Base-by-base conservation (phyloP, 2,113 vertebrate genomes). In the Myiagra hebetior region DNA sequence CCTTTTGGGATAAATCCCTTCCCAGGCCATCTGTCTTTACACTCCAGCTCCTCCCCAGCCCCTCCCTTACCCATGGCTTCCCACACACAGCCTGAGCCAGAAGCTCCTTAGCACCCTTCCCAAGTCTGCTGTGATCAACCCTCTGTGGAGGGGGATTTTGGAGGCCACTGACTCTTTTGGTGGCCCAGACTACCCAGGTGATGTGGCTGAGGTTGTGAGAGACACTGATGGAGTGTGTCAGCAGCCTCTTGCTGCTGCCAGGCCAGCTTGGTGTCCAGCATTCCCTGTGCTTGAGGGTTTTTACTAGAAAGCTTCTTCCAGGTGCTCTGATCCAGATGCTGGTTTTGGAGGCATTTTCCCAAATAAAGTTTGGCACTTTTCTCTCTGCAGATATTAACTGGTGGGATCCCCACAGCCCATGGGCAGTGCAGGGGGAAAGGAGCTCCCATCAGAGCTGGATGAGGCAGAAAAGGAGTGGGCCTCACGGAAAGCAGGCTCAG, bases 1-100 rank as follows among this genome's bases (percentile, higher is more conserved):
- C 62, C 46, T 89, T 95, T 91, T 50, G 60, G 96, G 85, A 84
- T 60, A 78, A 93, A 85, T 64, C 49, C 23, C 76, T 62, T 89
- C 41, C 52, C 50, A 53, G 44, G 49, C 83, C 88, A 91, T 91
- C 76, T 92, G 73, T 42, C 69, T 49, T 76, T 52, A 60, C 1
- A 1, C 22, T 64, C 35, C 64, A 41, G 20, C 70, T 68, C 53
- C 47, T 84, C 49, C 52, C 65, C 67, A 83, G 46, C 27, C 7
- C n/a, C 42, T 90, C 56, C 56, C 23, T 84, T 33, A 33, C 4
- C 27, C 44, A 4, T 63, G 2, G 10, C 77, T 72, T 82, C 78
- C 85, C 64, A 63, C 57, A 37, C 35, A 39, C 30, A 78, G 73
- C 55, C 55, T 39, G 64, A 89, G 53, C 57, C 53, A 41, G 39